These are phyloP conservation scores for Lithophane socia DNA, from an alignment of 2,888 invertebrate genomes.

Conservation along the genomic window DNA sequence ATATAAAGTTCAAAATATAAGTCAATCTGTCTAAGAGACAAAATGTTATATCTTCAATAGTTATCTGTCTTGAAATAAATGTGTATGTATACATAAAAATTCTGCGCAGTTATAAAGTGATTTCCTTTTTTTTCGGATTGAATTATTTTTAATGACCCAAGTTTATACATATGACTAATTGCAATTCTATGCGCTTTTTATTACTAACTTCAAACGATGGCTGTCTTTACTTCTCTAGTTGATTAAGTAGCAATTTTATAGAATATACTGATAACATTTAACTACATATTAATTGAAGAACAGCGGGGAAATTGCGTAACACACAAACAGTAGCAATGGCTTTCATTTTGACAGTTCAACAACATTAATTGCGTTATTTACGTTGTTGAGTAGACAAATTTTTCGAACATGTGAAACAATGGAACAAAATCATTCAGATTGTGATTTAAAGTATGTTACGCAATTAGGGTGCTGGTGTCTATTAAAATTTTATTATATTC, in stretches of 20 bases:
- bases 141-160: conserved; percentile 10
- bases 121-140: conserved; percentile 22
- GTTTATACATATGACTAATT: conserved; percentile 24
- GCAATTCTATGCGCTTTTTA: conserved; percentile 39
- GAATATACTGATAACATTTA: conserved; percentile 16
- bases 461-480: not conserved
- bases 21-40: conserved; percentile 65
- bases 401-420: too few species aligned
- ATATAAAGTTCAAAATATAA: conserved; percentile 66
- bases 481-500: conserved; percentile 30
- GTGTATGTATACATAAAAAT: conserved; percentile 21
- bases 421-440: too few species aligned
- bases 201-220: conserved; percentile 56
- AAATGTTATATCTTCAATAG: conserved; percentile 57
- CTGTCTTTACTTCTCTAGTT: conserved; percentile 58
- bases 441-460: too few species aligned
- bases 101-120: conserved; percentile 12
- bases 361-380: too few species aligned
- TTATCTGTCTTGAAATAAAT: conserved; percentile 32
- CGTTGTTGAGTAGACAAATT: too few species aligned
- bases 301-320: not conserved
- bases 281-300: conserved; percentile 33
- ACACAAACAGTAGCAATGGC: too few species aligned
- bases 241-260: conserved; percentile 44
- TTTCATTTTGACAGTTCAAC: too few species aligned